phyloP scores from a whole-genome alignment of 2,797 vertebrate species.

The Lacerta viridis region DNA sequence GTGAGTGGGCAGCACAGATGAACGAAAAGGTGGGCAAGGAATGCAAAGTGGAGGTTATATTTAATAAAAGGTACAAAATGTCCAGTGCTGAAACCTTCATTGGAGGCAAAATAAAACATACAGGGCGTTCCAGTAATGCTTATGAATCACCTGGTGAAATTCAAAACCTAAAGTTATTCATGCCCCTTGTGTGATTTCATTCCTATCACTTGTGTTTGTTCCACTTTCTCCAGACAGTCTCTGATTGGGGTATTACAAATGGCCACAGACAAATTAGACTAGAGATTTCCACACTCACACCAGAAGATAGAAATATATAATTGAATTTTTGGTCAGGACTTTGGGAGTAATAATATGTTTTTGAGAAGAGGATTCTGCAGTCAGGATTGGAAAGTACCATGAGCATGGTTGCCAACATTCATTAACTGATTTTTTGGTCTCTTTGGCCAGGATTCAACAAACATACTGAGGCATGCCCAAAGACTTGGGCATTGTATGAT shows the following conservation, averaged over 20 bases:
- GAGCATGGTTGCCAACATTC: not conserved
- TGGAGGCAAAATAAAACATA: not conserved
- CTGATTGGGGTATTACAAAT: not conserved
- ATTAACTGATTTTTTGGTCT: not conserved
- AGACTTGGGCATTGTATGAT: not conserved
- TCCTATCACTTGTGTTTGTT: not conserved
- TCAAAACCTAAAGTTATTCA: not conserved
- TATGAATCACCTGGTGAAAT: not conserved
- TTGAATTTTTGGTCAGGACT: not conserved
- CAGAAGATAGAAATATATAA: not conserved
- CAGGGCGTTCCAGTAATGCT: not conserved
- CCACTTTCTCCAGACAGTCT: not conserved
- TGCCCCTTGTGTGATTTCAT: not conserved
- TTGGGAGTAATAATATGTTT: not conserved
- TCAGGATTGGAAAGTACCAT: not conserved
- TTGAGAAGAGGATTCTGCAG: not conserved
- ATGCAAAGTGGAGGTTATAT: not conserved
- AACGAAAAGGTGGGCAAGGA: not conserved
- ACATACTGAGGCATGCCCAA: not conserved
- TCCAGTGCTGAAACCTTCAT: too few relatives aligned
- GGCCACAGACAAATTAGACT: not conserved
- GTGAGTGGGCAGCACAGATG: not conserved
- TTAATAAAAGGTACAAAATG: not conserved
- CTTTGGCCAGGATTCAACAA: not conserved
- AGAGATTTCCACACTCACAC: conserved; percentile 10